A percentile compares a stretch with the other conserved stretches of the same genome.
phyloP scores from a whole-genome alignment of 1,140 invertebrate species.

The Psix sp. region DNA sequence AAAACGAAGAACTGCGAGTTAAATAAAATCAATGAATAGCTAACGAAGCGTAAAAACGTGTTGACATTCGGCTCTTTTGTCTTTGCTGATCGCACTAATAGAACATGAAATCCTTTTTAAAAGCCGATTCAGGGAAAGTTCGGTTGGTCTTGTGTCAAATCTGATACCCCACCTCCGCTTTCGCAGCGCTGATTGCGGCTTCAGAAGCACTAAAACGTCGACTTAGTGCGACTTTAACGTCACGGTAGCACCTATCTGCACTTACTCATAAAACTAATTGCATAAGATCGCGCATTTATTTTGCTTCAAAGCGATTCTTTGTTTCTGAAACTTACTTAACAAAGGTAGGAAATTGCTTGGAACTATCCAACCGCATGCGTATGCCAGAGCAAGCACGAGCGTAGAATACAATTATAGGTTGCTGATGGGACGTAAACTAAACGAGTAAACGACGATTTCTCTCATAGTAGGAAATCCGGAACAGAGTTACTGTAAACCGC shows the following conservation, averaged over 20 bases:
- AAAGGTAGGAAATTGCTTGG: constrained; percentile 67
- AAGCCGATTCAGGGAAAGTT: constrained; percentile 71
- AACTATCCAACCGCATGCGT: constrained; percentile 55
- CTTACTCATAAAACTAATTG: constrained; percentile 73
- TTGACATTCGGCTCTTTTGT: constrained; percentile 43
- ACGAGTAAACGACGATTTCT: constrained; percentile 56
- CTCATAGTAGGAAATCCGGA: constrained; percentile 58
- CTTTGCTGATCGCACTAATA: constrained; percentile 39
- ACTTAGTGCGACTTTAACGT: constrained; percentile 68
- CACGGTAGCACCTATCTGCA: constrained; percentile 62
- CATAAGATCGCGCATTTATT: constrained; percentile 71
- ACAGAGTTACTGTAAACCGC: constrained; percentile 48
- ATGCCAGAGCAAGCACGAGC: constrained; percentile 41
- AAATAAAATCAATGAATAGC: constrained; percentile 55
- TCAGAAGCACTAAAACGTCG: constrained; percentile 63
- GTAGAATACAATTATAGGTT: constrained; percentile 60
- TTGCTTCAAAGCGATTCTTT: constrained; percentile 58
- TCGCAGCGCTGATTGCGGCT: constrained; percentile 47
- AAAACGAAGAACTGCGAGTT: constrained; percentile 25
- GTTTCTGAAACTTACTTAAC: constrained; percentile 63
- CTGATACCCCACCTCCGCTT: constrained; percentile 16
- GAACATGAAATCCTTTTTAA: constrained; percentile 65
- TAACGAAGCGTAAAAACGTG: constrained; percentile 53
- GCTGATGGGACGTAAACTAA: constrained; percentile 59
- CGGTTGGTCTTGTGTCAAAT: constrained; percentile 67